Conservation (phyloP, 23 tunicate genomes). For the Ascidia mentula region DNA sequence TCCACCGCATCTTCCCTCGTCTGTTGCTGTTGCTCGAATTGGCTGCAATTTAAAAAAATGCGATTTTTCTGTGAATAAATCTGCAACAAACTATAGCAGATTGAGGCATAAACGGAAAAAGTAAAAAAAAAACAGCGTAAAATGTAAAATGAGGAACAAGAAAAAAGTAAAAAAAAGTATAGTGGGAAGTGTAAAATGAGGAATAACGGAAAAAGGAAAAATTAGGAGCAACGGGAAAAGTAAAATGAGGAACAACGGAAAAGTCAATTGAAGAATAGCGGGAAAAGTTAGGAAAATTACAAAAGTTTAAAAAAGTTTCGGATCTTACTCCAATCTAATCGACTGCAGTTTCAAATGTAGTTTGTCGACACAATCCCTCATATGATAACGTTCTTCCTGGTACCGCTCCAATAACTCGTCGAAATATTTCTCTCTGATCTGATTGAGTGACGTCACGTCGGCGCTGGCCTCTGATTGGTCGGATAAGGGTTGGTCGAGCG, state of each 20-base stretch:
- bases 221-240: too few relatives aligned
- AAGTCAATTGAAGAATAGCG: too few relatives aligned
- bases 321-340: slow-evolving; percentile 15
- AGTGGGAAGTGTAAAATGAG: too few relatives aligned
- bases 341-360: slow-evolving; percentile 44
- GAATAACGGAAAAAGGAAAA: too few relatives aligned
- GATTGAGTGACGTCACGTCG: slow-evolving; percentile 14
- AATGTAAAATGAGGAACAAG: too few relatives aligned
- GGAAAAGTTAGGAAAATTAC: too few relatives aligned
- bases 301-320: not conserved
- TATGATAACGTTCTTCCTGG: slow-evolving; percentile 36
- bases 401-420: slow-evolving; percentile 38
- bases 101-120: not conserved
- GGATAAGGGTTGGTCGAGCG: slow-evolving; percentile 26
- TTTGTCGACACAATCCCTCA: slow-evolving; percentile 35
- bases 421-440: slow-evolving; percentile 42
- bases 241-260: too few relatives aligned
- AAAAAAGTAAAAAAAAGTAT: too few relatives aligned
- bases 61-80: not conserved
- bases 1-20: not conserved
- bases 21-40: not conserved
- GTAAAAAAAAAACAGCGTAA: too few relatives aligned
- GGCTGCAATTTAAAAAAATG: not conserved
- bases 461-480: slow-evolving; percentile 18
- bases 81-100: not conserved